Evolutionary conservation across 2,113 vertebrate genomes (phyloP).

Genomic region (rabbit (Oryctolagus cuniculus)): mOryCun1.1 NC_091440.1:84074001-84074500

Average conservation of each 20-base stretch:
- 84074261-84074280: neutral
- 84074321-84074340: neutral
- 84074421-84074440: neutral
- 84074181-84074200: neutral
- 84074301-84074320: neutral
- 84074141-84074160: neutral
- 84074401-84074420: neutral
- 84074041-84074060: neutral
- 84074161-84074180: neutral
- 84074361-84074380: neutral
- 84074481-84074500: neutral
- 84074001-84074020: neutral
- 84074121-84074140: neutral
- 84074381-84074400: neutral
- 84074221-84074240: neutral
- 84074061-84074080: no score
- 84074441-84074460: neutral
- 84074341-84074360: neutral
- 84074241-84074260: neutral
- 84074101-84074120: neutral
- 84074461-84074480: neutral
- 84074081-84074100: neutral
- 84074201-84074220: neutral
- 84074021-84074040: neutral
- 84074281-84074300: neutral